A percentile compares a stretch with the other conserved stretches of the same genome.
phyloP scores from a whole-genome alignment of 2,888 invertebrate genomes.

The Hemistola chrysoprasaria region DNA sequence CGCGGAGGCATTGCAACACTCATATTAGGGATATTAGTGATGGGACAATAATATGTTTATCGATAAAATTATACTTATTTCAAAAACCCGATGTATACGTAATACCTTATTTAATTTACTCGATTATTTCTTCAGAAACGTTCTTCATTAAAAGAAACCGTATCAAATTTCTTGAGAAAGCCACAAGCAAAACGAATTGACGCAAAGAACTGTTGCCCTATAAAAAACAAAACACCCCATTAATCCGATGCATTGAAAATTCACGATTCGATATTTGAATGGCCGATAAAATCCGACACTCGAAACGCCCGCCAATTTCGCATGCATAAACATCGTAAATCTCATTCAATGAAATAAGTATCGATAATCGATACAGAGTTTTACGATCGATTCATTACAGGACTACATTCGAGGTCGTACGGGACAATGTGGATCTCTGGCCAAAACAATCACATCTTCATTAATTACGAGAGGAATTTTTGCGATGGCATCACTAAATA shows the following conservation, averaged over 20 bases:
- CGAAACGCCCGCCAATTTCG: slow-evolving; percentile 67
- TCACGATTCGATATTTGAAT: slow-evolving; percentile 64
- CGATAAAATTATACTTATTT: slow-evolving; percentile 28
- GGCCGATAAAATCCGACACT: slow-evolving; percentile 73
- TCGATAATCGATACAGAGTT: slow-evolving; percentile 66
- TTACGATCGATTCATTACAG: slow-evolving; percentile 62
- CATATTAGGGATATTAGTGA: slow-evolving; percentile 50
- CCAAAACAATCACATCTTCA: slow-evolving; percentile 75
- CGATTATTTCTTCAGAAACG: too few species aligned
- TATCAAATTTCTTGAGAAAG: slow-evolving; percentile 26
- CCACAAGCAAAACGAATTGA: slow-evolving; percentile 40
- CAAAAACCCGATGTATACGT: too few species aligned
- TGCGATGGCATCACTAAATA: slow-evolving; percentile 43
- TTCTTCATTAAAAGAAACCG: slow-evolving; percentile 3
- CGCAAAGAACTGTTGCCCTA: slow-evolving; percentile 41
- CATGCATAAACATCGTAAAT: slow-evolving; percentile 76
- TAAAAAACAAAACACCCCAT: slow-evolving; percentile 51
- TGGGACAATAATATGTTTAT: slow-evolving; percentile 32
- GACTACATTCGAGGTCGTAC: slow-evolving; percentile 50
- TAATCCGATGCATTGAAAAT: slow-evolving; percentile 62
- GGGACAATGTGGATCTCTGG: slow-evolving; percentile 52
- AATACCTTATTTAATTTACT: too few species aligned
- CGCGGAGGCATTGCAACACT: slow-evolving; percentile 26
- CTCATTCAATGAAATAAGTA: slow-evolving; percentile 70
- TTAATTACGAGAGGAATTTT: slow-evolving; percentile 73